phyloP scores from a whole-genome alignment of 2,113 vertebrate species.

The Ibidorhyncha struthersii region DNA sequence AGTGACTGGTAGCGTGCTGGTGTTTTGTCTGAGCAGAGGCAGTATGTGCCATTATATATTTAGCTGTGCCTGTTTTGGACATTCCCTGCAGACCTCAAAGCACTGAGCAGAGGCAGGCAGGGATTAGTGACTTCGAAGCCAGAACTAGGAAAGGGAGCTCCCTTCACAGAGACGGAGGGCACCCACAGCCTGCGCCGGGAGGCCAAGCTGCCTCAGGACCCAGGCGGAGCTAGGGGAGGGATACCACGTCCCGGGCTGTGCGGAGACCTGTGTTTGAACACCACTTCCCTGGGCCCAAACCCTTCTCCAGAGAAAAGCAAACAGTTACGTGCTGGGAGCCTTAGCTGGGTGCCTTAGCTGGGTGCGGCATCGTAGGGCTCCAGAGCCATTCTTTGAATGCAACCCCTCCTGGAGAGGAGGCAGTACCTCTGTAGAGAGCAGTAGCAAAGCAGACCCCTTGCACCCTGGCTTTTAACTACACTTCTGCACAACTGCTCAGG shows the following conservation, averaged over 20 bases:
- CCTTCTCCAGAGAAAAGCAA: slow-evolving; percentile 42
- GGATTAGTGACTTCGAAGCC: not conserved
- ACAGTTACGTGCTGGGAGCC: slow-evolving; percentile 3
- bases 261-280: slow-evolving; percentile 25
- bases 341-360: slow-evolving; percentile 13
- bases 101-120: not conserved
- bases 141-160: not conserved
- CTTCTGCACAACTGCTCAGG: not conserved
- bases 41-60: not conserved
- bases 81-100: not conserved
- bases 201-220: not conserved
- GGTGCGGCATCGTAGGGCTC: not conserved
- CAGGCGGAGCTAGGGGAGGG: not conserved
- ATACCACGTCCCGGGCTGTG: not conserved
- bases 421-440: not conserved
- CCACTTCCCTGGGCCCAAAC: not conserved
- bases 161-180: accelerated
- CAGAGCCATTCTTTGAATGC: not conserved
- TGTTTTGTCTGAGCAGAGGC: not conserved
- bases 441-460: not conserved
- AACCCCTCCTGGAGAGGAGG: not conserved
- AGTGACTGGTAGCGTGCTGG: accelerated
- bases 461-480: not conserved
- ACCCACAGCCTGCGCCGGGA: accelerated
- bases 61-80: not conserved